Evolutionary conservation across 2,113 vertebrate genomes (phyloP).

Genomic region (Rhagologus leucostigma): DNA sequence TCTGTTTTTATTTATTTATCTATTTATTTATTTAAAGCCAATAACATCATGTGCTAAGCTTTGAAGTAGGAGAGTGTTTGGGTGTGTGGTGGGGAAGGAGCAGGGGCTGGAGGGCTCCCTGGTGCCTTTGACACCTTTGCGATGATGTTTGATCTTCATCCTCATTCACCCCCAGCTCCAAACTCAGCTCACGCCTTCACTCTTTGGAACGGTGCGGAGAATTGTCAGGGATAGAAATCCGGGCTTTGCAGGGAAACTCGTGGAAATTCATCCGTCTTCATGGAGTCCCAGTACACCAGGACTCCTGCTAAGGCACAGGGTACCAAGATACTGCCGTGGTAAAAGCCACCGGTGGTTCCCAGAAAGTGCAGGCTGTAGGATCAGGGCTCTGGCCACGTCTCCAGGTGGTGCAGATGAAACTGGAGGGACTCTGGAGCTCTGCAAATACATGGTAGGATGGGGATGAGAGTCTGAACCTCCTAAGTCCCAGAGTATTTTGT

Average conservation of each 20-base stretch:
- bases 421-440: neutral
- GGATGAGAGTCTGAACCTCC: neutral
- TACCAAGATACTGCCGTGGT: rapidly evolving
- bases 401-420: neutral
- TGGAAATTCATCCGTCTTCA: neutral
- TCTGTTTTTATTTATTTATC: neutral
- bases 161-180: neutral
- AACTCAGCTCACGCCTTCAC: neutral
- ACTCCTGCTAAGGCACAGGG: neutral
- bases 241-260: neutral
- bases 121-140: rapidly evolving
- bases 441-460: rapidly evolving
- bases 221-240: neutral
- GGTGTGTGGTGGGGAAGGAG: neutral
- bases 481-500: neutral
- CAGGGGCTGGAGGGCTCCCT: neutral
- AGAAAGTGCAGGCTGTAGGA: rapidly evolving
- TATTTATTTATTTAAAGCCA: neutral
- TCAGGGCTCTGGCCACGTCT: neutral
- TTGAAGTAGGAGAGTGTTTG: neutral
- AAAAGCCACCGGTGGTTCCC: neutral
- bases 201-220: neutral
- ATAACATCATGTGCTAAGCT: neutral
- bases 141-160: neutral
- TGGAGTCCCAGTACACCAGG: neutral